These are phyloP conservation scores for Ictalurus punctatus DNA, from an alignment of 2,113 vertebrate genomes.

Conservation along the genomic window DNA sequence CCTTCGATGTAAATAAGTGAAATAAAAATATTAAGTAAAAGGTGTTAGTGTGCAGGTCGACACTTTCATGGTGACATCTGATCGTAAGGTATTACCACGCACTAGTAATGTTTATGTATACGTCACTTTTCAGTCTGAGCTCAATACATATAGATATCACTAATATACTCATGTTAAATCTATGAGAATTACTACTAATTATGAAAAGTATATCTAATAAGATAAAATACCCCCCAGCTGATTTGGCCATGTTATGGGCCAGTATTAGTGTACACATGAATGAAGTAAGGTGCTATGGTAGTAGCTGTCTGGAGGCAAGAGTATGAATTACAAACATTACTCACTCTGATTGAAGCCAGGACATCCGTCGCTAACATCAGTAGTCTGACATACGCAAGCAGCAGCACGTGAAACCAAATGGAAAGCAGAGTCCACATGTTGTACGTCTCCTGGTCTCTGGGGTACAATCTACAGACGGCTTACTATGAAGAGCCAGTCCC, in stretches of 20 bases:
- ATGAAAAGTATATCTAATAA: background rate
- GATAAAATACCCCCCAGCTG: background rate
- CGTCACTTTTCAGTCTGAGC: background rate
- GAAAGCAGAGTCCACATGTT: constrained; percentile 75
- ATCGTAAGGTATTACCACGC: background rate
- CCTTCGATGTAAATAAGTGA: background rate
- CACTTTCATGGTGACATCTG: background rate
- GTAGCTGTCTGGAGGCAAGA: background rate
- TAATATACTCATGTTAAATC: background rate
- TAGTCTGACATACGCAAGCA: constrained; percentile 73
- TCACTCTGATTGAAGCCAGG: constrained; percentile 41
- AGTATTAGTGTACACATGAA: background rate
- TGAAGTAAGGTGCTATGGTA: background rate
- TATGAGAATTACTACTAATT: background rate
- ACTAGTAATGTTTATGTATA: background rate
- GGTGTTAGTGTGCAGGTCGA: background rate
- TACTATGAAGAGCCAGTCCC: constrained; percentile 24
- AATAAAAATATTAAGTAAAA: background rate
- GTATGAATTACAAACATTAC: constrained; percentile 29
- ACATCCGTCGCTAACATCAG: constrained; percentile 73
- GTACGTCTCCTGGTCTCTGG: constrained; percentile 58
- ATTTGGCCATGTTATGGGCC: background rate
- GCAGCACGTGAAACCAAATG: constrained; percentile 72
- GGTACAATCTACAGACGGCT: constrained; percentile 22
- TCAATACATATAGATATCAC: background rate